Evolutionary conservation across 2,888 invertebrate species (phyloP), one percentile per base, ranked within the genome.

Genomic region (Troides helena): DNA sequence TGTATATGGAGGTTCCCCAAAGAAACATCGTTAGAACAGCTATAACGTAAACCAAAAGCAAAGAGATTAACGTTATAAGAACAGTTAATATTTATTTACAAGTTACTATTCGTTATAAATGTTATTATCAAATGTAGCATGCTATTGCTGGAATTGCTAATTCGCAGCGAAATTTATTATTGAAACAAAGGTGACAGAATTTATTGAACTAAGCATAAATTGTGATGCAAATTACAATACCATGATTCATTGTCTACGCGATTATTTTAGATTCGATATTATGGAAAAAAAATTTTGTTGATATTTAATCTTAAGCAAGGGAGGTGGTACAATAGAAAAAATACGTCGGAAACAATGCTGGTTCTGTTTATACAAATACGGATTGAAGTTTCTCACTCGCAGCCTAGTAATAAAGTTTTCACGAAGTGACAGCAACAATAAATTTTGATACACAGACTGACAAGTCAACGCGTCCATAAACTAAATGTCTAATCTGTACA

Each of bases 401-500:
- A 53, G 12, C 18, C 18, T n/a, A n/a, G 71, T 65, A 73, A 71
- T 71, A 71, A 71, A 70, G 75, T 36, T 57, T 65, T 18, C 59
- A 60, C 17, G 30, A 18, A 65, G n/a, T 65, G 59, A 58, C 65
- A 65, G 59, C 50, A 25, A 25, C 57, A 62, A 62, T 59, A 63
- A 30, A 68, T 63, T 62, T 17, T 80, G 81, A 84, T 84, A 83
- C 74, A 46, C 80, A 80, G 64, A 62, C 65, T 82, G 86, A 83
- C 85, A 81, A 88, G 86, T 88, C 85, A 86, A 88, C 84, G 80
- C 79, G 76, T 81, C 85, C 76, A 88, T 90, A 88, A 89, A 89
- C 89, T 85, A 83, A 80, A 74, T 77, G 78, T 88, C 83, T 84
- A 82, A 79, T 79, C 79, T 77, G 79, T 79, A 84, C 84, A 89